Percentiles rank a stretch among this genome's conserved stretches.
Evolutionary conservation across 2,797 vertebrate species (phyloP).

Genomic region (Rhyacichthys aspro): DNA sequence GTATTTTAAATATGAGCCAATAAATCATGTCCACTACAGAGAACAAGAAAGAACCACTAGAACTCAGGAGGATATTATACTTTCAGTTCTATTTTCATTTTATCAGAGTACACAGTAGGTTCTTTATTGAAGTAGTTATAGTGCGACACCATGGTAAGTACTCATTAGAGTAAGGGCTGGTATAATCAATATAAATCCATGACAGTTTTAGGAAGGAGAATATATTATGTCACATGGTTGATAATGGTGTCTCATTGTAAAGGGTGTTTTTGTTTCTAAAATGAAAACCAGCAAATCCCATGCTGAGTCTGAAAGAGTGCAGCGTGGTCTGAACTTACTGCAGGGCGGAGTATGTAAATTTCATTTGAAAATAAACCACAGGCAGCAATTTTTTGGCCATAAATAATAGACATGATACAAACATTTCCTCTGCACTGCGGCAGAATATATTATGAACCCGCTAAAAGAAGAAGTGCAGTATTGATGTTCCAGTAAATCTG

Average conservation of each 20-base stretch:
- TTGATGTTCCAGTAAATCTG: constrained; percentile 68
- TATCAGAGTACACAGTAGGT: constrained; percentile 44
- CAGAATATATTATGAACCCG: constrained; percentile 69
- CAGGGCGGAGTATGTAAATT: constrained; percentile 61
- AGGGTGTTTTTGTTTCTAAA: background rate
- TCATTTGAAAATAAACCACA: constrained; percentile 68
- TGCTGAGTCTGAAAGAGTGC: constrained; percentile 10
- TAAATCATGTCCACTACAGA: no score
- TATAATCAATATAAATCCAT: constrained; percentile 57
- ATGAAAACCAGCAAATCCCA: constrained; percentile 9
- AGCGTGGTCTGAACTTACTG: background rate
- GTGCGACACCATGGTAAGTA: constrained; percentile 44
- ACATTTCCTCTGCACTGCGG: constrained; percentile 69
- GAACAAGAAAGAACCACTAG: constrained; percentile 9
- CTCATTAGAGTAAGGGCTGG: constrained; percentile 44
- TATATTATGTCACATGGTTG: constrained; percentile 43
- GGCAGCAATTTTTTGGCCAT: constrained; percentile 70
- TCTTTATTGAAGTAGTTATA: constrained; percentile 60
- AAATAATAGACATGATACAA: constrained; percentile 75
- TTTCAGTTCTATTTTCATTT: constrained; percentile 58
- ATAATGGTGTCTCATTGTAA: background rate
- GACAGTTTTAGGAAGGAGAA: constrained; percentile 44
- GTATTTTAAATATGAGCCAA: no score
- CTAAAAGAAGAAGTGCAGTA: constrained; percentile 51
- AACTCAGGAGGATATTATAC: constrained; percentile 45